A percentile compares a stretch with the other conserved stretches of the same genome.
Conservation (phyloP, 2,113 vertebrate genomes). For the Dipodomys merriami region DNA sequence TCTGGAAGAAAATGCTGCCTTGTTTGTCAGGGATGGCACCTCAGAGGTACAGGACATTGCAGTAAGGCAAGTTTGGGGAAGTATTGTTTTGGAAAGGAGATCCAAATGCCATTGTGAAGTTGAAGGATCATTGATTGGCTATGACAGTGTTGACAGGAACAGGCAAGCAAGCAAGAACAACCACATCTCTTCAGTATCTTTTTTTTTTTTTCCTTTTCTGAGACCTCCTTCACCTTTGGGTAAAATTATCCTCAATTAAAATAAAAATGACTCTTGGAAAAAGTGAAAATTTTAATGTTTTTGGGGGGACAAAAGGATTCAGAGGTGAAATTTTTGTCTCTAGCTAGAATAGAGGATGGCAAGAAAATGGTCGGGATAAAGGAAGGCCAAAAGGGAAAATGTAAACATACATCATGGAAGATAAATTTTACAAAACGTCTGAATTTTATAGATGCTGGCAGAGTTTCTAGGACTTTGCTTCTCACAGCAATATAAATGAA, state of each 20-base stretch:
- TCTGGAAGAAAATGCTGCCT: not conserved
- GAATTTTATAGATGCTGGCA: not conserved
- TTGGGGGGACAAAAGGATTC: not conserved
- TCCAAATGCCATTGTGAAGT: not conserved
- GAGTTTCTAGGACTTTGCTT: not conserved
- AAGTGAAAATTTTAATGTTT: not conserved
- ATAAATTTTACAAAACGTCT: not conserved
- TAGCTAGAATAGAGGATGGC: not conserved
- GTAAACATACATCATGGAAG: not conserved
- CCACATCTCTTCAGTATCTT: not conserved
- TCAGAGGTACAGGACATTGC: not conserved
- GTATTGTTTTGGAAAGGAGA: not conserved
- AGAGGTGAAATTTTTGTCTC: not conserved
- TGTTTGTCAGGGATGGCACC: not conserved
- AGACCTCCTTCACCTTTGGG: not conserved
- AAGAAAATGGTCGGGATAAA: not conserved
- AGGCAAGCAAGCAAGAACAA: not conserved
- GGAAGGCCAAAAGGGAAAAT: not conserved
- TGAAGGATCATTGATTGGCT: not conserved
- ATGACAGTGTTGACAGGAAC: not conserved
- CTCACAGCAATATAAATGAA: not conserved
- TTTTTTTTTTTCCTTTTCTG: not conserved
- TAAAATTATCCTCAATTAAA: not conserved
- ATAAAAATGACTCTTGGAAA: constrained; percentile 2
- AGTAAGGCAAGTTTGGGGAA: not conserved